Percentiles rank a stretch among this genome's conserved stretches.
Conservation (phyloP, 2,888 invertebrate genomes). For the Andrena marginata region DNA sequence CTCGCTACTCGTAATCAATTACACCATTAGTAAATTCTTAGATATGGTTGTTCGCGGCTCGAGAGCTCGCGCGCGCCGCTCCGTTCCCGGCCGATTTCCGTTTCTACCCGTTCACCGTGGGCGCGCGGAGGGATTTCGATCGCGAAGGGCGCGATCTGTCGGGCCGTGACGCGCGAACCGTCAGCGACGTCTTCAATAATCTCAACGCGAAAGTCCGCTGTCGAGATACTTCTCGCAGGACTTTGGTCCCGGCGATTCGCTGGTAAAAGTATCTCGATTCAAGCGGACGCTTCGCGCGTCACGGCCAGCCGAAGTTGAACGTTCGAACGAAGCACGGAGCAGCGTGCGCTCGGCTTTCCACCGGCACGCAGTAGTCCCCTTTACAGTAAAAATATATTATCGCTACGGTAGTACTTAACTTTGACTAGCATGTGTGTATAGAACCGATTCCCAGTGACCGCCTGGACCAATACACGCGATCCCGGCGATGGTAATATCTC, state of each 20-base stretch:
- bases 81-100: constrained; percentile 31
- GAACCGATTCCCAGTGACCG: constrained; percentile 74
- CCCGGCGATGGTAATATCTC: not conserved
- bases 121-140: constrained; percentile 30
- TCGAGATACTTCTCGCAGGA: too few species aligned
- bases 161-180: not conserved
- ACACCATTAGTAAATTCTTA: constrained; percentile 76
- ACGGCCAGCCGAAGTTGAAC: too few species aligned
- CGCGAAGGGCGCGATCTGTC: not conserved
- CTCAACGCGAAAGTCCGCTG: too few species aligned
- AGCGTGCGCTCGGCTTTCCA: constrained; percentile 34
- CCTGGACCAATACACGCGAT: constrained; percentile 10
- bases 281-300: too few species aligned
- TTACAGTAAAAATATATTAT: constrained; percentile 81
- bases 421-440: constrained; percentile 80
- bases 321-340: not conserved
- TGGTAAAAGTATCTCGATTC: too few species aligned
- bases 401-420: constrained; percentile 79
- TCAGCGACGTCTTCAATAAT: not conserved
- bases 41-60: constrained; percentile 78
- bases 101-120: constrained; percentile 8
- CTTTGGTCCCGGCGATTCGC: too few species aligned
- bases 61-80: constrained; percentile 67
- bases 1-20: constrained; percentile 68
- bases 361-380: constrained; percentile 61